A percentile compares a stretch with the other conserved stretches of the same genome.
Evolutionary conservation across 1,140 invertebrate genomes (phyloP).

Genomic region (Ericerus pela): DNA sequence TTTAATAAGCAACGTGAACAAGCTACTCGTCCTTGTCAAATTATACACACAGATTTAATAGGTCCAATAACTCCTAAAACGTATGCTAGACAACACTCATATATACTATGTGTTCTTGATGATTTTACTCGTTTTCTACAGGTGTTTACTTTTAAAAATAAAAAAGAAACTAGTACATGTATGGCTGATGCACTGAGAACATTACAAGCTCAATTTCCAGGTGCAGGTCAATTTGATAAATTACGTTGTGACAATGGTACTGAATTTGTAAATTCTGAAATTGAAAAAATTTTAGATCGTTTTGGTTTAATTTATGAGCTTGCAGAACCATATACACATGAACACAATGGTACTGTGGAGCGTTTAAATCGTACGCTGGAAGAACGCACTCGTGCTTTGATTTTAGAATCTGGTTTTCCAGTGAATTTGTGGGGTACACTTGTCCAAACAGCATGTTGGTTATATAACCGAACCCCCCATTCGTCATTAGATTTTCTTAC

Average conservation of each 20-base stretch:
- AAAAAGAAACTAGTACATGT: background rate
- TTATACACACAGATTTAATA: background rate
- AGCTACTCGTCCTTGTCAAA: background rate
- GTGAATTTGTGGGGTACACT: constrained; percentile 26
- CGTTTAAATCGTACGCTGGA: constrained; percentile 29
- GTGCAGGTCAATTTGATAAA: background rate
- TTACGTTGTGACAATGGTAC: constrained; percentile 2
- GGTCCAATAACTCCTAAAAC: background rate
- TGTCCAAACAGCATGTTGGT: constrained; percentile 1
- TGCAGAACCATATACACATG: constrained; percentile 19
- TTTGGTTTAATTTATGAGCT: constrained; percentile 8
- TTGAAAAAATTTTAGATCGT: background rate
- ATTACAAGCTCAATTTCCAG: background rate
- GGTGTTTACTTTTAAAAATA: background rate
- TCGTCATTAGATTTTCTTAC: constrained; percentile 12
- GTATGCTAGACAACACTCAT: background rate
- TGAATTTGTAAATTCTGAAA: background rate
- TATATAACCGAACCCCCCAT: constrained; percentile 13
- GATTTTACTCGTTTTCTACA: background rate
- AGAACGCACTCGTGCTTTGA: constrained; percentile 25
- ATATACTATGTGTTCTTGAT: background rate
- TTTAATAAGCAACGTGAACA: background rate
- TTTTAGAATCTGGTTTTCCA: constrained; percentile 27
- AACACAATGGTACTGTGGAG: constrained; percentile 29
- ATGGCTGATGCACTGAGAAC: background rate